These are phyloP conservation scores for Rhagonycha fulva DNA, from an alignment of 2,888 invertebrate genomes.

Conservation along the genomic window DNA sequence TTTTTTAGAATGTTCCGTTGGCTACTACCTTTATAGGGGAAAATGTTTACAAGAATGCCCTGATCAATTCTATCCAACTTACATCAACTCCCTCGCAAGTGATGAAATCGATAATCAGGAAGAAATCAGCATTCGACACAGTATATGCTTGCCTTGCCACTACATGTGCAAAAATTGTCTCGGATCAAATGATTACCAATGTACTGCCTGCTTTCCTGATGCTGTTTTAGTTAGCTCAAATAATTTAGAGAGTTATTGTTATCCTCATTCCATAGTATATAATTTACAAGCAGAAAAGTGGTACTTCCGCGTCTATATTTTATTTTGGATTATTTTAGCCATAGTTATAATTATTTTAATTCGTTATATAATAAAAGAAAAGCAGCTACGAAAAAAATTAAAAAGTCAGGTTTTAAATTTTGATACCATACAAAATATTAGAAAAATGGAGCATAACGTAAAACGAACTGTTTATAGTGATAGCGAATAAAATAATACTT, in stretches of 20 bases:
- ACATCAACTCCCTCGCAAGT: constrained; percentile 31
- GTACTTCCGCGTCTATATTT: constrained; percentile 43
- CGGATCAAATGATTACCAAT: constrained; percentile 72
- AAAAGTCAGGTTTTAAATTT: constrained; percentile 34
- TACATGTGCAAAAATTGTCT: constrained; percentile 74
- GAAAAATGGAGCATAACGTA: constrained; percentile 44
- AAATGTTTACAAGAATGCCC: constrained; percentile 64
- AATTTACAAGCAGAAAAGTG: constrained; percentile 42
- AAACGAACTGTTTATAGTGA: constrained; percentile 47
- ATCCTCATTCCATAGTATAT: constrained; percentile 39
- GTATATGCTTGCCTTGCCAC: constrained; percentile 68
- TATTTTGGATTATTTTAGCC: constrained; percentile 39
- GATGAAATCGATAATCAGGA: constrained; percentile 27
- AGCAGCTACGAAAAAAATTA: constrained; percentile 19
- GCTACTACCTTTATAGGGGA: constrained; percentile 64
- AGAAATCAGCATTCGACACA: constrained; percentile 27
- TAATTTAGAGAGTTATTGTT: constrained; percentile 49
- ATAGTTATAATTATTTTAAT: constrained; percentile 30
- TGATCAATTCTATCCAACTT: constrained; percentile 45
- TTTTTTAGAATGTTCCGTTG: constrained; percentile 69
- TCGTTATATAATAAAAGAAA: constrained; percentile 23
- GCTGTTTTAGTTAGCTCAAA: constrained; percentile 59
- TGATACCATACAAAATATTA: constrained; percentile 41
- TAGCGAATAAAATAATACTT: constrained; percentile 35
- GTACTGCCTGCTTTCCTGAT: constrained; percentile 69